A percentile compares a stretch with the other conserved stretches of the same genome.
These are phyloP conservation scores for Oryzias sinensis DNA, from an alignment of 2,797 vertebrate genomes.

Conservation along the genomic window DNA sequence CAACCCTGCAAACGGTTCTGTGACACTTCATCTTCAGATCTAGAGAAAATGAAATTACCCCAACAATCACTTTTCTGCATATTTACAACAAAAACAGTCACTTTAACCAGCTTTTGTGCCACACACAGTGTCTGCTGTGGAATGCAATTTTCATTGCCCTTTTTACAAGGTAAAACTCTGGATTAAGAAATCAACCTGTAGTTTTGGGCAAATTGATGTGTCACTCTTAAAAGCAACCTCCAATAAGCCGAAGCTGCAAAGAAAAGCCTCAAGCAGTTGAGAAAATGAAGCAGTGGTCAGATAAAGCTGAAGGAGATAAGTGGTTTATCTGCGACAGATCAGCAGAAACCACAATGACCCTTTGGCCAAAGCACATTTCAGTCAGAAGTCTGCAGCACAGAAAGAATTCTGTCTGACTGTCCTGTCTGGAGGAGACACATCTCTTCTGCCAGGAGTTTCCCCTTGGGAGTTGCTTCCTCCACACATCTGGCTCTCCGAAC, in stretches of 20 bases:
- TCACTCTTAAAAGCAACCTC: no score
- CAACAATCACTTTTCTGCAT: no score
- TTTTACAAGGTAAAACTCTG: not conserved
- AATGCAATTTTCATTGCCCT: no score
- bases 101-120: no score
- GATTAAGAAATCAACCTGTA: not conserved
- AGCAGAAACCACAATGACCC: conserved; percentile 20
- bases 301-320: not conserved
- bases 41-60: no score
- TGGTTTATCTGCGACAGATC: conserved; percentile 27
- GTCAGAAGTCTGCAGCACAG: conserved; percentile 34
- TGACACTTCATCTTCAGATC: no score
- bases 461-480: conserved; percentile 52
- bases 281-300: not conserved
- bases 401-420: conserved; percentile 50
- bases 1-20: no score
- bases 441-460: conserved; percentile 48
- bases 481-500: conserved; percentile 54
- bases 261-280: not conserved
- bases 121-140: no score
- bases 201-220: conserved; percentile 1
- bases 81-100: no score
- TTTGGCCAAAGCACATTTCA: conserved; percentile 24
- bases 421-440: conserved; percentile 41
- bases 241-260: no score